Conservation (phyloP, 1,140 invertebrate genomes). For the Cardiocondyla obscurior region DNA sequence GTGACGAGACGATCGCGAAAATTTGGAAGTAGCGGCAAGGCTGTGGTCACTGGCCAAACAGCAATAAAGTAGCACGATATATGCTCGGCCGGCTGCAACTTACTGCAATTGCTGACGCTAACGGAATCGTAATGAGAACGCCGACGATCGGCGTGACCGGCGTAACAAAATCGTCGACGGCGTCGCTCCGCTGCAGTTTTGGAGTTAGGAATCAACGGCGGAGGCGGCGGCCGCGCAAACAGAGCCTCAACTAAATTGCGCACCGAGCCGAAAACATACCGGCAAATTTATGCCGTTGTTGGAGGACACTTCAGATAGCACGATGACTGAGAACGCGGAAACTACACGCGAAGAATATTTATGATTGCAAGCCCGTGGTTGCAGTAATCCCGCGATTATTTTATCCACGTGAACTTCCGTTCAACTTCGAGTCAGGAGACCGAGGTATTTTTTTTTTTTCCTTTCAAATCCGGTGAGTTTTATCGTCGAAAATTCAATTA, state of each 20-base stretch:
- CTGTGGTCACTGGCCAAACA: slow-evolving; percentile 42
- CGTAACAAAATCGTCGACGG: slow-evolving; percentile 53
- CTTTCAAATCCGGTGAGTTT: background rate
- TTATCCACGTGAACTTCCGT: slow-evolving; percentile 16
- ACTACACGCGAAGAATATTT: slow-evolving; percentile 39
- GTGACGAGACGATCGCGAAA: slow-evolving; percentile 27
- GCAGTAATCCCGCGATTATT: background rate
- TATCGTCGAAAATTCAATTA: background rate
- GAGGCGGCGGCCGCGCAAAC: background rate
- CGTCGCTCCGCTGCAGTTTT: slow-evolving; percentile 49
- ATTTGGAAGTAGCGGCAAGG: slow-evolving; percentile 51
- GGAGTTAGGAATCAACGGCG: slow-evolving; percentile 52
- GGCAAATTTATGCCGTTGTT: slow-evolving; percentile 56
- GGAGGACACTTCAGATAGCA: slow-evolving; percentile 28
- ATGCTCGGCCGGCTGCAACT: slow-evolving; percentile 54
- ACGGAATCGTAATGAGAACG: slow-evolving; percentile 65
- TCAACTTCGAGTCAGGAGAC: background rate
- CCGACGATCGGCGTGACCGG: slow-evolving; percentile 63
- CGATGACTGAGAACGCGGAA: slow-evolving; percentile 49
- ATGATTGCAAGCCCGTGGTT: slow-evolving; percentile 39
- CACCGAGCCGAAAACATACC: slow-evolving; percentile 37
- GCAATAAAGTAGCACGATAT: slow-evolving; percentile 68
- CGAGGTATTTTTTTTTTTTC: background rate
- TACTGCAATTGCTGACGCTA: slow-evolving; percentile 68
- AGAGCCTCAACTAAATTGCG: slow-evolving; percentile 42